These are phyloP conservation scores for Mastacembelus armatus DNA, from an alignment of 2,797 vertebrate species.

Conservation along the genomic window DNA sequence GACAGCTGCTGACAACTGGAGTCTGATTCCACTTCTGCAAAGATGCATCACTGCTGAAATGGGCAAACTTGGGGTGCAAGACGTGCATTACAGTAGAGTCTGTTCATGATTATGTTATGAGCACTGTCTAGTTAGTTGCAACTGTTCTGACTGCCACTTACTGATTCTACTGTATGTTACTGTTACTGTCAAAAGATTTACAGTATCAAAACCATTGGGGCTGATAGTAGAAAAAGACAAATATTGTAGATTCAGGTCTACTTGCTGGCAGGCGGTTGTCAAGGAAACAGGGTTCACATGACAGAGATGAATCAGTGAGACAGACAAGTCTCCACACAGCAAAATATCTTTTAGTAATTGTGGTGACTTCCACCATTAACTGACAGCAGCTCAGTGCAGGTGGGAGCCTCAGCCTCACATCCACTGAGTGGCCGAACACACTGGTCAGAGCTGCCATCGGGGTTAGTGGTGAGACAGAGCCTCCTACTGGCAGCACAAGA, in stretches of 20 bases:
- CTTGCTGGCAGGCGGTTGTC: constrained; percentile 70
- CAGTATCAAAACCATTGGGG: constrained; percentile 16
- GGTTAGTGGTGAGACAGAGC: constrained; percentile 66
- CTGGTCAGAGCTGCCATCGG: not conserved
- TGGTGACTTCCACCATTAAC: constrained; percentile 40
- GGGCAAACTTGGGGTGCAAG: not conserved
- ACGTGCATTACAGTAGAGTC: not conserved
- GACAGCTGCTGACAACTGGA: not conserved
- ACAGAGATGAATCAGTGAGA: constrained; percentile 47
- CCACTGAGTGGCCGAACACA: not conserved
- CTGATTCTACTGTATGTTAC: not conserved
- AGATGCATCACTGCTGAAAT: not conserved
- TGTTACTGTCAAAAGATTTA: no score
- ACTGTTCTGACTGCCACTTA: constrained; percentile 13
- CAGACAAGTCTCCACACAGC: constrained; percentile 42
- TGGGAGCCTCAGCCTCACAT: not conserved
- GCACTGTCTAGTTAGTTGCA: constrained; percentile 2
- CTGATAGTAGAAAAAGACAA: constrained; percentile 35
- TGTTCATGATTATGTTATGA: constrained; percentile 18
- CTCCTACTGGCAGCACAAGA: constrained; percentile 62
- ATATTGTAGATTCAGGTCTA: constrained; percentile 40
- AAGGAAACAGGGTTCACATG: constrained; percentile 69
- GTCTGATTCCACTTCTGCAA: not conserved
- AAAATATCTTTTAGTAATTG: constrained; percentile 42
- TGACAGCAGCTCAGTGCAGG: constrained; percentile 38